Evolutionary conservation across 2,888 invertebrate species (phyloP), one percentile per base, ranked within the genome.

Genomic region (Iphiclides podalirius): DNA sequence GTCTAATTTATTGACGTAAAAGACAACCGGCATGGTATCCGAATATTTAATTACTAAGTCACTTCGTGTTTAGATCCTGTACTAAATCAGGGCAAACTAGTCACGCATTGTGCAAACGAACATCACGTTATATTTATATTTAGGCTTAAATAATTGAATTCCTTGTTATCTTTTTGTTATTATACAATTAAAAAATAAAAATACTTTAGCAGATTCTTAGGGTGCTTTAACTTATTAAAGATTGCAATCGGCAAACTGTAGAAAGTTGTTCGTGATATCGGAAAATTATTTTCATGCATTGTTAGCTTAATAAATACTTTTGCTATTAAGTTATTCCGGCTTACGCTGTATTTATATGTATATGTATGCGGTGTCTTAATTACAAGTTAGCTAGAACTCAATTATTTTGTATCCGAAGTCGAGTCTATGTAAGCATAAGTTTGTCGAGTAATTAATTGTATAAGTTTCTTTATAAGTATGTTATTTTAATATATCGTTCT

Each of bases 41-140:
- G 67, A 72, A 81, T 79, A 70, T 67, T 75, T 77, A 81, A 79
- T 79, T 76, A 80, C 75, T 78, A 73, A 75, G 71, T 63, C 66
- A 71, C 67, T 59, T 57, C 58, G 72, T 72, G 77, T 66, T 69
- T 72, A 69, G 72, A 81, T 82, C 81, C 82, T 81, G 83, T 73
- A 78, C 65, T 61, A 73, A 86, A 85, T 68, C 82, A 79, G 86
- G 84, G 80, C 86, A 72, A 79, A 62, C 85, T 58, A 79, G 87
- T 87, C 87, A 87, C 87, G 87, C 73, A 67, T 71, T 67, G 67
- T 63, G 72, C 67, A 68, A 73, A 72, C 72, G 72, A 72, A 62
- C 74, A 74, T 75, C 74, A 70, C 70, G 71, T 64, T 55, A 59
- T 57, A 69, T 57, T 61, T 54, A 60, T 59, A 63, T 61, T 58